A percentile compares a stretch with the other conserved stretches of the same genome.
Conservation (phyloP, 2,888 invertebrate species). For the Acleris literana region DNA sequence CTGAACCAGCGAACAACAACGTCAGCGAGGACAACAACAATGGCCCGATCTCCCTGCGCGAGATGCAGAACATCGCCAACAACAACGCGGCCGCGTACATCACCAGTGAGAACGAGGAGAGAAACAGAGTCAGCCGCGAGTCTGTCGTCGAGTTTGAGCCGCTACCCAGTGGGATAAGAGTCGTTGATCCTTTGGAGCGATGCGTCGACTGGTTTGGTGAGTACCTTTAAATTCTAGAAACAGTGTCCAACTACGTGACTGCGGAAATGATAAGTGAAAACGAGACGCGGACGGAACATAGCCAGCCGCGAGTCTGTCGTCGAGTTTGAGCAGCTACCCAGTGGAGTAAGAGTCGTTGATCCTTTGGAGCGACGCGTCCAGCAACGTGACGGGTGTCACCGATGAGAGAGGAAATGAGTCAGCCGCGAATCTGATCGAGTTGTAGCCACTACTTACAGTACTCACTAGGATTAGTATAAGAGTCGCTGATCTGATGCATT, state of each 20-base stretch:
- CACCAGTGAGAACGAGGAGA: slow-evolving; percentile 77
- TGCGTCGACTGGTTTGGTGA: slow-evolving; percentile 78
- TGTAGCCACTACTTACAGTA: too few relatives aligned
- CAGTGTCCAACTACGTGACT: slow-evolving; percentile 69
- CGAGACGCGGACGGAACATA: slow-evolving; percentile 73
- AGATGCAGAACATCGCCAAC: slow-evolving; percentile 84
- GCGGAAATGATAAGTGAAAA: slow-evolving; percentile 80
- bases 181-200: slow-evolving; percentile 68
- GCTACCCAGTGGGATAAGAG: slow-evolving; percentile 63
- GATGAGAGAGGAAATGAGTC: slow-evolving; percentile 60
- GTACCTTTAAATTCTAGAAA: slow-evolving; percentile 41
- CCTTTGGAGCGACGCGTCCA: slow-evolving; percentile 66
- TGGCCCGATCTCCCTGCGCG: slow-evolving; percentile 80
- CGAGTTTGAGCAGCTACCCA: slow-evolving; percentile 73
- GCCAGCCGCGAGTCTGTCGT: slow-evolving; percentile 74
- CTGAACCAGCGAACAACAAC: slow-evolving; percentile 75
- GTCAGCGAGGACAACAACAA: slow-evolving; percentile 82
- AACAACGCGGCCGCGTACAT: slow-evolving; percentile 82
- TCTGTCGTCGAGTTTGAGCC: slow-evolving; percentile 77
- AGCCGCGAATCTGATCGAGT: too few relatives aligned
- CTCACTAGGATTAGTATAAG: slow-evolving; percentile 45
- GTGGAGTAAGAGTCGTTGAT: slow-evolving; percentile 63
- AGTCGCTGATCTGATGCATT: slow-evolving; percentile 54
- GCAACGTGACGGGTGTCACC: slow-evolving; percentile 72
- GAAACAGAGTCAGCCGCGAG: slow-evolving; percentile 71